These are phyloP conservation scores for Hanleya hanleyi DNA, from an alignment of 2,888 invertebrate species.

Conservation along the genomic window DNA sequence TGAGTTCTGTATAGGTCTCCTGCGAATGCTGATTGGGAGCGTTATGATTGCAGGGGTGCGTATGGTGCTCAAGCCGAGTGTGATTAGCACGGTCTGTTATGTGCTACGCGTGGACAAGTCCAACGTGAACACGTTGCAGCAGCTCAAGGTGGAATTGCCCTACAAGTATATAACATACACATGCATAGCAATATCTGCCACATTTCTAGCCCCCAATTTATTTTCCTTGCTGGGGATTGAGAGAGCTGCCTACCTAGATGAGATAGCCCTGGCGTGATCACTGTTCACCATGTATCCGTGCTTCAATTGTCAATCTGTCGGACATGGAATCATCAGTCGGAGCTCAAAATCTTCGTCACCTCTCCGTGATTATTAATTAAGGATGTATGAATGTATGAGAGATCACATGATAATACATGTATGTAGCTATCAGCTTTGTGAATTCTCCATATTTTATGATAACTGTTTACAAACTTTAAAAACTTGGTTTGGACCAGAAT, in stretches of 20 bases:
- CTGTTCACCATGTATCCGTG: too few species aligned
- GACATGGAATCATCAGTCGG: too few species aligned
- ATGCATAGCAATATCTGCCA: slow-evolving; percentile 85
- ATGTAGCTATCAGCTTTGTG: too few species aligned
- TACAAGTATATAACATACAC: slow-evolving; percentile 89
- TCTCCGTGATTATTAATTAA: too few species aligned
- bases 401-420: too few species aligned
- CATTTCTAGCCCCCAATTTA: slow-evolving; percentile 84
- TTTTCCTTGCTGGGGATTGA: slow-evolving; percentile 86
- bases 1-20: slow-evolving; percentile 42
- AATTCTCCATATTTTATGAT: too few species aligned
- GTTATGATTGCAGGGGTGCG: slow-evolving; percentile 82
- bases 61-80: slow-evolving; percentile 79
- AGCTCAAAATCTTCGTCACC: too few species aligned
- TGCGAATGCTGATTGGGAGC: slow-evolving; percentile 84
- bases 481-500: too few species aligned
- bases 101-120: slow-evolving; percentile 81
- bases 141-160: slow-evolving; percentile 81
- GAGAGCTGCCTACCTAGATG: slow-evolving; percentile 88
- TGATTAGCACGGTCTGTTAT: slow-evolving; percentile 82
- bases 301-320: too few species aligned
- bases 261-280: too few species aligned
- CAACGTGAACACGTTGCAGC: slow-evolving; percentile 77
- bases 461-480: too few species aligned
- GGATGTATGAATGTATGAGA: too few species aligned